Base-by-base conservation (phyloP, 2,888 invertebrate genomes). In the Andricus quercusramuli region DNA sequence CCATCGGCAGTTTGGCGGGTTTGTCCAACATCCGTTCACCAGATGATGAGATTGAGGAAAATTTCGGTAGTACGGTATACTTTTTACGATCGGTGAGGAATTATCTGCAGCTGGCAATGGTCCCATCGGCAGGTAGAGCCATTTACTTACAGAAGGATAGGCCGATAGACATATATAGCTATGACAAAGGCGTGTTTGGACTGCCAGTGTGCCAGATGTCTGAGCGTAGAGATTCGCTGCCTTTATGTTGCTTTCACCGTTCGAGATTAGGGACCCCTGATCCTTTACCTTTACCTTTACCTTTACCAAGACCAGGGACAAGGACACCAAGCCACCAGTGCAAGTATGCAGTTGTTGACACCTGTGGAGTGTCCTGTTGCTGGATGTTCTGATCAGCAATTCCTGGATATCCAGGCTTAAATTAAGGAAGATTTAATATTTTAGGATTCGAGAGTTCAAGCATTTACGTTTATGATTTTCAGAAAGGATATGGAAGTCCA, bases 161-260 rank as follows among this genome's bases (percentile, higher is more conserved):
- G 84, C 77, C 51, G 47, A 70, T 70, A 70, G 47, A 70, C 47
- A 47, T 70, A 77, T 77, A 64, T 85, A 85, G 79, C 80, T 82
- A 80, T 82, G 86, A 88, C 87, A 90, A 90, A 89, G 88, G 86
- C 85, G 67, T 90, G 88, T 89, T 90, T 90, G 89, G 88, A 86
- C 88, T 88, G 87, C 85, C 84, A 85, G 86, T 89, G 89, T 83
- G 88, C 88, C 90, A 90, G 90, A 90, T 90, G 88, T 84, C 84
- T 79, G 22, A 65, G 79, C n/a, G 67, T 13, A 79, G 79, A 81
- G 85, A 87, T 87, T 85, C 85, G 82, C 83, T 83, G 84, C 78
- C 79, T 82, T 86, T 84, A 84, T 85, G 84, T 82, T 82, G 85
- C 87, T 89, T 88, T 87, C 88, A 86, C 86, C 87, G 85, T 83